phyloP scores from a whole-genome alignment of 2,888 invertebrate species.

The Ichneumoninae sp. region DNA sequence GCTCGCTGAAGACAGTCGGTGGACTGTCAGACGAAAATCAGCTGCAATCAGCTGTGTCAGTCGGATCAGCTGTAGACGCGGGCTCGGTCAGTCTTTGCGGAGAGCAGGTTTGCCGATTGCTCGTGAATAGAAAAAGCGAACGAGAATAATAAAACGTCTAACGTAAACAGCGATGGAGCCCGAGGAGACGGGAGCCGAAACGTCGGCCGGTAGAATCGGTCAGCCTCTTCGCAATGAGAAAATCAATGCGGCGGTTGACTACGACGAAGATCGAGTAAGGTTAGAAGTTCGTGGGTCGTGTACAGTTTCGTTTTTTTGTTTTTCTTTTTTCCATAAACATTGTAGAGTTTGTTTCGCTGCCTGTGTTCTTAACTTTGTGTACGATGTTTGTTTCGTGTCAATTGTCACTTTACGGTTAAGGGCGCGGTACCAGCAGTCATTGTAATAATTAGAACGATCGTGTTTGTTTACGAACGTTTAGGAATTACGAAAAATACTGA shows the following conservation, averaged over 20 bases:
- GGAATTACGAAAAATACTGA: too few species aligned
- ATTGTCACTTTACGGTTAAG: background rate
- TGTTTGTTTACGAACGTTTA: too few species aligned
- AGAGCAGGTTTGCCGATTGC: background rate
- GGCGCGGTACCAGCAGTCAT: background rate
- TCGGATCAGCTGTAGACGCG: constrained; percentile 31
- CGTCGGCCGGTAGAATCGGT: constrained; percentile 51
- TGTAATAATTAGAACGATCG: too few species aligned
- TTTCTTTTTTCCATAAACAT: background rate
- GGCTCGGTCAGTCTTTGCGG: background rate
- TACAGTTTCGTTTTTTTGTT: constrained; percentile 12
- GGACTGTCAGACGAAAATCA: constrained; percentile 42
- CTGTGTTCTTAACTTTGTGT: background rate
- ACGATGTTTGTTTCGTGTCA: background rate
- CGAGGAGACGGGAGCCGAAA: constrained; percentile 60
- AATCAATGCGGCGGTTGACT: constrained; percentile 72
- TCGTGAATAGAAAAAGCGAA: background rate
- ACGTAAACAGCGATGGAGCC: constrained; percentile 54
- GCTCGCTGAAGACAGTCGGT: constrained; percentile 29
- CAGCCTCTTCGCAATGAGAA: constrained; percentile 66
- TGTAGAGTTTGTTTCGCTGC: background rate
- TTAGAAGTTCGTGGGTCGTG: constrained; percentile 72
- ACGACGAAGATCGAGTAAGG: constrained; percentile 82
- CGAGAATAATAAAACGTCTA: background rate
- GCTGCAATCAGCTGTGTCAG: constrained; percentile 44